Evolutionary conservation across 2,888 invertebrate species (phyloP), one percentile per base, ranked within the genome.

Genomic region (Cerceris rybyensis): DNA sequence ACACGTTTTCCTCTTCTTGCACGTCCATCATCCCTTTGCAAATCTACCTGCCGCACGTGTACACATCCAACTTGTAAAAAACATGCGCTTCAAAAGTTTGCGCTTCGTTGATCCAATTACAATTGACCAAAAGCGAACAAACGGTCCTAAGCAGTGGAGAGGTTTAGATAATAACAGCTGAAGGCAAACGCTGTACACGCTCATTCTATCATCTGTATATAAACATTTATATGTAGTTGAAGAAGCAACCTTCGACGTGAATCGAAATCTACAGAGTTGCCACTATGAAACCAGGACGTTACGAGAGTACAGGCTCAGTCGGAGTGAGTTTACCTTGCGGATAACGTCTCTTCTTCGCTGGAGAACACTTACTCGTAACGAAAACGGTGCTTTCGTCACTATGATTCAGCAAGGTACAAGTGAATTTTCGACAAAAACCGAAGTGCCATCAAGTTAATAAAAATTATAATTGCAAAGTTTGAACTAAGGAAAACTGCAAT

Each of bases 181-280:
- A 50, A 1, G n/a, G 50, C 13, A 50, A n/a, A 50, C 6, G 50
- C 9, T 13, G 9, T 5, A 43, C 46, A 9, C n/a, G n/a, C 50
- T 50, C 52, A 50, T 68, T 50, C 17, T 46, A 14, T 14, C 7
- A 6, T 39, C 58, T 67, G 55, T 57, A 59, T 49, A 66, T 65
- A 65, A 66, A 70, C 49, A 75, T 17, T 58, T 58, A 65, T 61
- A 16, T n/a, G n/a, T n/a, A n/a, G n/a, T 16, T 64, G 76, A 72
- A 68, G 65, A 58, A 4, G 50, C 55, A 70, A 68, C 49, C 59
- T 54, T 65, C 49, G 60, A 49, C 17, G 50, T 28, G 67, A 60
- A 64, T 50, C 57, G 52, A 52, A 55, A 66, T 55, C 57, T 6
- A 14, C 70, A 16, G 46, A 43, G 16, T 17, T 7, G n/a, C 42